These are phyloP conservation scores for Eristalinus aeneus DNA, from an alignment of 2,888 invertebrate genomes.

Conservation along the genomic window DNA sequence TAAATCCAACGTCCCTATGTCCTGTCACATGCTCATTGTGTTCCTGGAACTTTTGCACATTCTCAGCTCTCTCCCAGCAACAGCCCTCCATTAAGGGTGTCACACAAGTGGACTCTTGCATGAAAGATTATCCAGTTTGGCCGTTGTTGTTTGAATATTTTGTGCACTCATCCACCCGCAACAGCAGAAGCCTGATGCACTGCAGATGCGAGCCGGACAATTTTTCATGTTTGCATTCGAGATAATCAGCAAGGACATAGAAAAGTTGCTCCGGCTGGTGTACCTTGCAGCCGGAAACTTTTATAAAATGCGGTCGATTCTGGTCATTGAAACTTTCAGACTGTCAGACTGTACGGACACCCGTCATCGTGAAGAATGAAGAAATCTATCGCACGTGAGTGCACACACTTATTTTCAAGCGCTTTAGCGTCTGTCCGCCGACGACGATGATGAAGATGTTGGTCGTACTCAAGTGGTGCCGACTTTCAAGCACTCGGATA, in stretches of 20 bases:
- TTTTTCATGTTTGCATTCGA: conserved; percentile 7
- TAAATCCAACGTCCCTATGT: neutral
- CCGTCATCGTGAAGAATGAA: neutral
- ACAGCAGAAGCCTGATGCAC: neutral
- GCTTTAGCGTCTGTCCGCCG: neutral
- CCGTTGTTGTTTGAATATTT: neutral
- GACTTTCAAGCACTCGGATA: neutral
- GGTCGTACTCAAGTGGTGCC: neutral
- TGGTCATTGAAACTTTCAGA: conserved; percentile 17
- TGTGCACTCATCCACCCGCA: neutral
- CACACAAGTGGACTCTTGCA: neutral
- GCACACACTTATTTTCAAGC: neutral
- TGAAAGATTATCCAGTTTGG: neutral
- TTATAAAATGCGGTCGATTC: neutral
- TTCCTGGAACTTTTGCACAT: neutral
- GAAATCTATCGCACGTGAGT: neutral
- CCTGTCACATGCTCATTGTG: neutral
- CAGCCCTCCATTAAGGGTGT: neutral
- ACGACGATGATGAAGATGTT: neutral
- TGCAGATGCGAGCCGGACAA: neutral
- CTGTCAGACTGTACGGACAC: neutral
- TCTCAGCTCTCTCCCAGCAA: neutral
- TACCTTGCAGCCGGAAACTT: neutral
- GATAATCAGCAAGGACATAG: neutral
- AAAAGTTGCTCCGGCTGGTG: conserved; percentile 4